Percentiles rank a stretch among this genome's conserved stretches.
These are phyloP conservation scores for Myrmecophaga tridactyla DNA, from an alignment of 2,113 vertebrate species.

Conservation along the genomic window DNA sequence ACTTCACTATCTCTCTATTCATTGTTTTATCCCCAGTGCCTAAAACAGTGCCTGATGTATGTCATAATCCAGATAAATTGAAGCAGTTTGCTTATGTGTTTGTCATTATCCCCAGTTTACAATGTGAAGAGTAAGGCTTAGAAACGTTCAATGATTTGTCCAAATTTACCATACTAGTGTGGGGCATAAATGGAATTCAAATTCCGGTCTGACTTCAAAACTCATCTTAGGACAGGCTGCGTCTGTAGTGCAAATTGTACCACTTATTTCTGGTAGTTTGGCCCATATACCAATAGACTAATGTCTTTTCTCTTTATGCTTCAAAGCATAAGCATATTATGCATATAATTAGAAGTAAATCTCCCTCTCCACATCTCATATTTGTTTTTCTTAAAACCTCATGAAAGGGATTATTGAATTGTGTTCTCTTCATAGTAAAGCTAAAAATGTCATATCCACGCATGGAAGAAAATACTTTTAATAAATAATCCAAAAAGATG, in stretches of 20 bases:
- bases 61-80: not conserved
- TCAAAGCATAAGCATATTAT: not conserved
- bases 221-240: not conserved
- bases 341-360: not conserved
- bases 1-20: not conserved
- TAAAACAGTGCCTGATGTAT: not conserved
- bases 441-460: conserved; percentile 43
- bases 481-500: conserved; percentile 51
- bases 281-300: conserved; percentile 26
- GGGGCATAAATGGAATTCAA: not conserved
- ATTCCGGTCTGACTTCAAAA: not conserved
- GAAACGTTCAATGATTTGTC: not conserved
- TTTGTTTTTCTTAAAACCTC: conserved; percentile 52
- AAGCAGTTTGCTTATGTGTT: not conserved
- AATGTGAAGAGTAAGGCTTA: not conserved
- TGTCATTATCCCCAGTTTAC: not conserved
- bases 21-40: not conserved
- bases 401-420: conserved; percentile 45
- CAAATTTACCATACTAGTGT: not conserved
- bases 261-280: conserved; percentile 18
- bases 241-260: conserved; percentile 4
- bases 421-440: conserved; percentile 40
- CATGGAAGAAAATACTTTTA: conserved; percentile 31
- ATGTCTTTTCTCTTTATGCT: not conserved
- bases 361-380: not conserved